These are phyloP conservation scores for Eupithecia inturbata DNA, from an alignment of 2,888 invertebrate genomes.

Conservation along the genomic window DNA sequence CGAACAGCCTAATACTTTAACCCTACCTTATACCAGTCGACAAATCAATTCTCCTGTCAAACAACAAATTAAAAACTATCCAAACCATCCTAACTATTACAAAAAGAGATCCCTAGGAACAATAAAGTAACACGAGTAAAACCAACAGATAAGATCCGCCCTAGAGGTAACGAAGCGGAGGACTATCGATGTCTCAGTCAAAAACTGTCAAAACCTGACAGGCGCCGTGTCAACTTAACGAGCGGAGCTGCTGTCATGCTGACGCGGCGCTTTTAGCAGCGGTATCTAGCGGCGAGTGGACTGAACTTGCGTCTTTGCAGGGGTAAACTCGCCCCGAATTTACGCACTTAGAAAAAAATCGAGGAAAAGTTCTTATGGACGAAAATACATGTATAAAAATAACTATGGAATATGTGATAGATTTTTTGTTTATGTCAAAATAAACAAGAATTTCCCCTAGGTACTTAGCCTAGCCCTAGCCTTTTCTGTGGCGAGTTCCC, in stretches of 20 bases:
- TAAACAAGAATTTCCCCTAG: not conserved
- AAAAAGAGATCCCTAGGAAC: slow-evolving; percentile 58
- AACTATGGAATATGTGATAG: not conserved
- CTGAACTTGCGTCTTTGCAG: slow-evolving; percentile 42
- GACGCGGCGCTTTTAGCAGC: slow-evolving; percentile 66
- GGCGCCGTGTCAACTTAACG: slow-evolving; percentile 81
- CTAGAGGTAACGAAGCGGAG: slow-evolving; percentile 75
- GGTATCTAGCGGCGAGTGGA: slow-evolving; percentile 74
- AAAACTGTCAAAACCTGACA: slow-evolving; percentile 82
- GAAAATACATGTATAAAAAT: not conserved
- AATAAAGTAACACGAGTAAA: slow-evolving; percentile 69
- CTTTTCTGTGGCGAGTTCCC: too few relatives aligned
- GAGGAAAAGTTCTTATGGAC: not conserved
- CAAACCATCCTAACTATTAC: slow-evolving; percentile 43
- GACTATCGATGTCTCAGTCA: slow-evolving; percentile 83
- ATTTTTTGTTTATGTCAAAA: not conserved
- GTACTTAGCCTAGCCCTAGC: too few relatives aligned
- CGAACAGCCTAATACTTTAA: not conserved
- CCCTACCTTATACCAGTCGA: slow-evolving; percentile 9
- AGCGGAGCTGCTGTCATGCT: slow-evolving; percentile 72
- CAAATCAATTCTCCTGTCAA: slow-evolving; percentile 47
- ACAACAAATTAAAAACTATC: slow-evolving; percentile 51
- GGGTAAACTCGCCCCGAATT: not conserved
- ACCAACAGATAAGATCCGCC: slow-evolving; percentile 79
- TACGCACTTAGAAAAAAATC: not conserved